Percentiles rank a stretch among this genome's conserved stretches.
Evolutionary conservation across 2,888 invertebrate genomes (phyloP).

Genomic region (Himalopsyche kuldschensis): DNA sequence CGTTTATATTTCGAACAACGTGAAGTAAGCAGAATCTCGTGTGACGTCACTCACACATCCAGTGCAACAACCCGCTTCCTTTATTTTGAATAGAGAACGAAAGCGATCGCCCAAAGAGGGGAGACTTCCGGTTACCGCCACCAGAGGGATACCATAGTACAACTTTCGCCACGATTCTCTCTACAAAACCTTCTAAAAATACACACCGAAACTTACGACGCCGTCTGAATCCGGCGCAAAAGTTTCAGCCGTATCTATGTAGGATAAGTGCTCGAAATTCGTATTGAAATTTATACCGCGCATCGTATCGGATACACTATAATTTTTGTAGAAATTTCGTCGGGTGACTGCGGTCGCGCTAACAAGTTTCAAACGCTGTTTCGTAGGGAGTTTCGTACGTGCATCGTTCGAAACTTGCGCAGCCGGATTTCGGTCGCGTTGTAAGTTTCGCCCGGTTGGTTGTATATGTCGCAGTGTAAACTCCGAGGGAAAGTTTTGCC

Average conservation of each 20-base stretch:
- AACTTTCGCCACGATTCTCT: conserved; percentile 3
- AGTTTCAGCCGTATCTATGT: conserved; percentile 4
- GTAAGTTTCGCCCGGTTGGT: neutral
- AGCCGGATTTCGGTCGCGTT: neutral
- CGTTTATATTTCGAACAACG: neutral
- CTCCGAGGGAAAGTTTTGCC: conserved; percentile 46
- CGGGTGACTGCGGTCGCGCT: neutral
- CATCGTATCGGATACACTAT: conserved; percentile 19
- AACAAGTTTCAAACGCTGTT: conserved; percentile 5
- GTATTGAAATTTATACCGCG: conserved; percentile 5
- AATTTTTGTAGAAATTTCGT: conserved; percentile 18
- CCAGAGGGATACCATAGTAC: neutral
- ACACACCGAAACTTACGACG: neutral
- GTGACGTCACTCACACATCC: conserved; percentile 28
- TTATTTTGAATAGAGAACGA: conserved; percentile 30
- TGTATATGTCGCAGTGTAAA: neutral
- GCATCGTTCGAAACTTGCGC: conserved; percentile 1
- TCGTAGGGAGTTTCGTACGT: neutral
- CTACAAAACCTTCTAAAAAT: conserved; percentile 1
- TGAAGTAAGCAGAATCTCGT: neutral
- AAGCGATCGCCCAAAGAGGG: conserved; percentile 31
- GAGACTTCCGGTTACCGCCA: conserved; percentile 26
- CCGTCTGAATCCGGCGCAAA: neutral
- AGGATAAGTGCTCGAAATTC: neutral
- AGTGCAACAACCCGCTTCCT: conserved; percentile 21